These are phyloP conservation scores for Thomomys bottae DNA, from an alignment of 2,113 vertebrate genomes.

Conservation along the genomic window DNA sequence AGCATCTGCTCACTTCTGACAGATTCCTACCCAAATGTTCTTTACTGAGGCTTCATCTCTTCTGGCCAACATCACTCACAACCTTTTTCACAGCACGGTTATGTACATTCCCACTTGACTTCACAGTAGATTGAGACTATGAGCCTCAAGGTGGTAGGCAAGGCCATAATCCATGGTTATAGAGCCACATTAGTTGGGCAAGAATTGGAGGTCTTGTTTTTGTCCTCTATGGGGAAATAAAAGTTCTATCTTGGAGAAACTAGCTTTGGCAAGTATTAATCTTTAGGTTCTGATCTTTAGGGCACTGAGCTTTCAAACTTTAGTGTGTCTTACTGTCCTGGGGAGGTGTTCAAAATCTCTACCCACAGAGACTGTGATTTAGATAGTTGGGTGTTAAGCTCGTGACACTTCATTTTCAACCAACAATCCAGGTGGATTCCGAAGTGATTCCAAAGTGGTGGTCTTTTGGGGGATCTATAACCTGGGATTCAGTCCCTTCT, in stretches of 20 bases:
- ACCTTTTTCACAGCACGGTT: too few relatives aligned
- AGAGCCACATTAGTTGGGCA: background rate
- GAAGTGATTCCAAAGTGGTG: background rate
- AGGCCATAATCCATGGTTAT: background rate
- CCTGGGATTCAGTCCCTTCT: conserved; percentile 31
- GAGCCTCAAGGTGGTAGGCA: too few relatives aligned
- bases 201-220: background rate
- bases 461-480: background rate
- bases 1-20: too few relatives aligned
- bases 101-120: too few relatives aligned
- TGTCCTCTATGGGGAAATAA: background rate
- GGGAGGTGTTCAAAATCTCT: background rate
- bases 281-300: background rate
- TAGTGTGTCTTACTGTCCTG: rapidly evolving
- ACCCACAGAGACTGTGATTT: background rate
- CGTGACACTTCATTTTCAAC: background rate
- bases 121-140: too few relatives aligned
- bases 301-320: background rate
- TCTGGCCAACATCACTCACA: too few relatives aligned
- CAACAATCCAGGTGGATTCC: background rate
- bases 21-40: too few relatives aligned
- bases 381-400: background rate
- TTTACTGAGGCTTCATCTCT: too few relatives aligned
- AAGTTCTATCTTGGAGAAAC: background rate
- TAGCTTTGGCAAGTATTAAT: background rate